A percentile compares a stretch with the other conserved stretches of the same genome.
Conservation (phyloP, 2,888 invertebrate species). For the Molanna angustata region DNA sequence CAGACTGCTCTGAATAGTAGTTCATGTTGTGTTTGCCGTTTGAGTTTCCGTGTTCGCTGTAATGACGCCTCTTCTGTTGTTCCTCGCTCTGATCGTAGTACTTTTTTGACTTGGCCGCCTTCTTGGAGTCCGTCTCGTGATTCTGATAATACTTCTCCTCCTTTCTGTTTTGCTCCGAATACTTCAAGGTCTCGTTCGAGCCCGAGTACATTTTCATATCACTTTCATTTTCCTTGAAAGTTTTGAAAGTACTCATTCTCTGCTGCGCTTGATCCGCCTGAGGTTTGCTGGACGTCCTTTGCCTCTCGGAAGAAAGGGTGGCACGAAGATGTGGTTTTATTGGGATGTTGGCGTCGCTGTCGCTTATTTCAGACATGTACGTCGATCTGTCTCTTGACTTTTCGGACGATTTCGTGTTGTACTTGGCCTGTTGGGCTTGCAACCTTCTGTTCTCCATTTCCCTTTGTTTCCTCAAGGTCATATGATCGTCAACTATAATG, state of each 20-base stretch:
- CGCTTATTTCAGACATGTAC: conserved; percentile 30
- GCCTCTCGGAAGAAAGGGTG: conserved; percentile 47
- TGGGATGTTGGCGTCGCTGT: conserved; percentile 43
- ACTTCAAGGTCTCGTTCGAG: conserved; percentile 52
- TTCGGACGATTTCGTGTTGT: conserved; percentile 24
- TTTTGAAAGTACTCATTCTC: conserved; percentile 51
- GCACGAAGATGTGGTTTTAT: conserved; percentile 52
- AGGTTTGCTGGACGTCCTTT: conserved; percentile 39
- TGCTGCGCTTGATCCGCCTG: conserved; percentile 46
- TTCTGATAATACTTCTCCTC: conserved; percentile 43
- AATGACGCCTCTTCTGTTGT: conserved; percentile 25
- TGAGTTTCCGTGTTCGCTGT: conserved; percentile 17
- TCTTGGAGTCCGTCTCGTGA: conserved; percentile 52
- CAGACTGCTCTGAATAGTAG: conserved; percentile 44
- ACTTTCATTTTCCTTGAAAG: conserved; percentile 52
- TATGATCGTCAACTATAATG: conserved; percentile 80
- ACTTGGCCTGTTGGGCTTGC: conserved; percentile 41
- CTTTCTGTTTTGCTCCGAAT: conserved; percentile 46
- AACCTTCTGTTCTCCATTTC: conserved; percentile 47
- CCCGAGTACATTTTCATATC: conserved; percentile 54
- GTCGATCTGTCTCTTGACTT: conserved; percentile 21
- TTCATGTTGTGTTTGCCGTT: conserved; percentile 21
- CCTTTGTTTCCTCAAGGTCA: conserved; percentile 54
- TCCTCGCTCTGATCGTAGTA: conserved; percentile 47
- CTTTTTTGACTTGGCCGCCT: conserved; percentile 53